phyloP scores from a whole-genome alignment of 2,113 vertebrate genomes.

The Phalacrocorax carbo region DNA sequence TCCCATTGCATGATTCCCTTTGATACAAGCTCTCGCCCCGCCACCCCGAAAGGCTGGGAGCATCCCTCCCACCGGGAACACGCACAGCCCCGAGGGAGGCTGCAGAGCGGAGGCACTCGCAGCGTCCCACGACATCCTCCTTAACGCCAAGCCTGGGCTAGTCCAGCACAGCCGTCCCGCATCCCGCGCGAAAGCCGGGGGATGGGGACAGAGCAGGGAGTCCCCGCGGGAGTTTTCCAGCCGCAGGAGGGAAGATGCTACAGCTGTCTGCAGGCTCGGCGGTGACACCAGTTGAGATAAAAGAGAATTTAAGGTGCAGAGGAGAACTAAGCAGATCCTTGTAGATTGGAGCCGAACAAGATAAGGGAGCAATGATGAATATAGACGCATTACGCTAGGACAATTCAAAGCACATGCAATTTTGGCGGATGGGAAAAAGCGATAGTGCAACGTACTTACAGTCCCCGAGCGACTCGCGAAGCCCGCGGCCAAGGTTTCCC shows the following conservation, averaged over 20 bases:
- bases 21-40: fast-evolving
- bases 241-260: not conserved
- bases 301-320: constrained; percentile 7
- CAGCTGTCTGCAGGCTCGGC: not conserved
- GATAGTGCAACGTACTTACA: not conserved
- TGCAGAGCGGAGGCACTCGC: not conserved
- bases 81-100: fast-evolving
- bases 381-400: constrained; percentile 1
- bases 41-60: fast-evolving
- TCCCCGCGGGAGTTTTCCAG: fast-evolving
- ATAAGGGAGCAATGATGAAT: constrained; percentile 27
- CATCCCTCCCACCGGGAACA: not conserved
- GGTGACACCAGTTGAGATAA: not conserved
- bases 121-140: not conserved
- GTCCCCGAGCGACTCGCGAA: not conserved
- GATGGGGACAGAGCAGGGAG: not conserved
- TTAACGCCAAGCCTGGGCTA: fast-evolving
- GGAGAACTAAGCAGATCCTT: constrained; percentile 26
- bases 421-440: constrained; percentile 1
- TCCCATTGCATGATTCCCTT: fast-evolving
- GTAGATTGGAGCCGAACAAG: constrained; percentile 4
- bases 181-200: fast-evolving
- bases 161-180: not conserved
- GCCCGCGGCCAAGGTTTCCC: not conserved
- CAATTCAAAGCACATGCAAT: constrained; percentile 33